Evolutionary conservation across 2,113 vertebrate genomes (phyloP).

Genomic region (Empidonax alnorum): DNA sequence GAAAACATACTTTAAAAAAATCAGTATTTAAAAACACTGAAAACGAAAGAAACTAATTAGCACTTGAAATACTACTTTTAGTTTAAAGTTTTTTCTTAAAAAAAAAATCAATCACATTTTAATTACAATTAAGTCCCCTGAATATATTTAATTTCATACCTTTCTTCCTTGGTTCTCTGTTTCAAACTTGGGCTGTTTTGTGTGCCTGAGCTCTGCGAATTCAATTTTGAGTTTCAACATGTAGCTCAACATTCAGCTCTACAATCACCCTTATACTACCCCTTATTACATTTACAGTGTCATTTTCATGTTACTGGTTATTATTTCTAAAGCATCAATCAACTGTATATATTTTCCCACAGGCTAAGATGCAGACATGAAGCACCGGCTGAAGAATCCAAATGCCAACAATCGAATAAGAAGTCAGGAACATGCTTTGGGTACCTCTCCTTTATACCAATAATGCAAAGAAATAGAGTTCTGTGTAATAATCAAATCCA

Average conservation of each 20-base stretch:
- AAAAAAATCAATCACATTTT: neutral
- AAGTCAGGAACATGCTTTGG: neutral
- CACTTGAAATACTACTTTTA: neutral
- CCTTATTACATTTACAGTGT: neutral
- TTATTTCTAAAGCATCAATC: neutral
- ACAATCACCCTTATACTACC: neutral
- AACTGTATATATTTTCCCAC: neutral
- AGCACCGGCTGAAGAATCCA: neutral
- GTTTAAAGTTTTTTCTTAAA: neutral
- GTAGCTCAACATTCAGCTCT: neutral
- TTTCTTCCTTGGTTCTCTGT: constrained; percentile 21
- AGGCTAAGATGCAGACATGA: neutral
- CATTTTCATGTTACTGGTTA: neutral
- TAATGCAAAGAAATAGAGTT: neutral
- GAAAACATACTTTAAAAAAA: neutral
- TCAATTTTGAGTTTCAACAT: constrained; percentile 15
- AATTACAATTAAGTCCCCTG: neutral
- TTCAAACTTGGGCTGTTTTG: constrained; percentile 21
- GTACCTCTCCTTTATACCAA: neutral
- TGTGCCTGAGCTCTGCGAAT: constrained; percentile 13
- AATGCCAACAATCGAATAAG: neutral
- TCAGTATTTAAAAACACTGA: neutral
- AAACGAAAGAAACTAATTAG: neutral
- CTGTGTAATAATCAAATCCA: neutral
- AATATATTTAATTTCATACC: constrained; percentile 17